Base-by-base conservation (phyloP, 1,140 invertebrate genomes). In the Drosophila bocqueti region DNA sequence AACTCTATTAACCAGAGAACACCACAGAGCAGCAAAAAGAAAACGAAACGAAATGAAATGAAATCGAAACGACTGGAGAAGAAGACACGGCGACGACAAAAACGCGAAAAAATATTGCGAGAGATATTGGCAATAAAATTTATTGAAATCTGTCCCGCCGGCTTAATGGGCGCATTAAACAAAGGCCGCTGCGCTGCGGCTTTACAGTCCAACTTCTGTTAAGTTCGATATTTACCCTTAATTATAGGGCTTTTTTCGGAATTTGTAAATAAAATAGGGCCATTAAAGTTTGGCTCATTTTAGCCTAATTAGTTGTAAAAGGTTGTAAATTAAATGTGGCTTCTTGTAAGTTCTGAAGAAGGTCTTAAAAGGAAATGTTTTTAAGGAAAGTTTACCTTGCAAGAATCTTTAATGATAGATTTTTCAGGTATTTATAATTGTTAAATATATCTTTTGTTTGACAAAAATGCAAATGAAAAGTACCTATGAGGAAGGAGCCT, bases 101-200 rank as follows among this genome's bases (percentile, higher is more conserved):
- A 62, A 49, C 34, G 71, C 49, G 42, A 64, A 78, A 78, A 76
- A 66, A 77, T 67, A 83, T 69, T 65, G 82, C 82, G 57, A 77
- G 63, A 78, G 82, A 86, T 85, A 85, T 78, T 72, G 50, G 74
- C 82, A 79, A 85, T 85, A 90, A 90, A 89, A 90, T 89, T 87
- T 84, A 84, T 84, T 63, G 69, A 55, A 68, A 76, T 81, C 84
- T 89, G 84, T 81, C 84, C 59, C 58, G 57, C 69, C 65, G 63
- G 67, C 81, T 81, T 90, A 84, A 89, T 89, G 84, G 76, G 61
- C 87, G 69, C 81, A 90, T 89, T 89, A 84, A 87, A 67, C 65
- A 91, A 81, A 76, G 62, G 63, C 40, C 46, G 59, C 40, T 47
- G 49, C 29, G 45, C 45, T 47, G 16, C 29, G 29, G 42, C 9